phyloP scores from a whole-genome alignment of 2,113 vertebrate species.

The Grantiella picta region DNA sequence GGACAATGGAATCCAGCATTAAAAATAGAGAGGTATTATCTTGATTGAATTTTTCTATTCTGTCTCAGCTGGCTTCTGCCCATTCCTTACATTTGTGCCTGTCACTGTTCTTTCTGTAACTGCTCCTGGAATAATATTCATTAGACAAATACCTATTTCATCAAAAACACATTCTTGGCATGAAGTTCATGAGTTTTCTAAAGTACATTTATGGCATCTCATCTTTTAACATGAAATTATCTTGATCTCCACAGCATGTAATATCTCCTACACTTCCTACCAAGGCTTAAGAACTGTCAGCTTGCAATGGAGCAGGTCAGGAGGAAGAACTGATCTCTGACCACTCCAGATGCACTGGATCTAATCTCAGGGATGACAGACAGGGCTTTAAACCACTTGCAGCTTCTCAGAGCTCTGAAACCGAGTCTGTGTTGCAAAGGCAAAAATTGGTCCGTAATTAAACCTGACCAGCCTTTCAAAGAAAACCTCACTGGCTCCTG shows the following conservation, averaged over 20 bases:
- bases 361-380: not conserved
- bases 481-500: not conserved
- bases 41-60: constrained; percentile 8
- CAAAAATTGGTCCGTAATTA: not conserved
- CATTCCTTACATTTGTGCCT: not conserved
- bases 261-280: not conserved
- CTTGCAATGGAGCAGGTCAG: not conserved
- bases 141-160: not conserved
- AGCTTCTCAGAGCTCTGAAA: not conserved
- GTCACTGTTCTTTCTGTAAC: not conserved
- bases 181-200: not conserved
- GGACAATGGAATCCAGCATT: not conserved
- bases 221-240: not conserved
- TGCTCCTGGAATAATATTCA: not conserved
- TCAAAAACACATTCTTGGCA: not conserved
- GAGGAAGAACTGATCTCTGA: not conserved
- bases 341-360: not conserved
- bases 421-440: not conserved
- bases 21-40: not conserved
- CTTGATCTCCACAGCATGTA: not conserved
- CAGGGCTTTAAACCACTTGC: not conserved
- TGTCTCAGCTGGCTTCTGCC: not conserved
- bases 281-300: not conserved
- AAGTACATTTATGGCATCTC: not conserved
- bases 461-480: not conserved